phyloP scores from a whole-genome alignment of 2,888 invertebrate species.

The Scelioninae gen. 1 region DNA sequence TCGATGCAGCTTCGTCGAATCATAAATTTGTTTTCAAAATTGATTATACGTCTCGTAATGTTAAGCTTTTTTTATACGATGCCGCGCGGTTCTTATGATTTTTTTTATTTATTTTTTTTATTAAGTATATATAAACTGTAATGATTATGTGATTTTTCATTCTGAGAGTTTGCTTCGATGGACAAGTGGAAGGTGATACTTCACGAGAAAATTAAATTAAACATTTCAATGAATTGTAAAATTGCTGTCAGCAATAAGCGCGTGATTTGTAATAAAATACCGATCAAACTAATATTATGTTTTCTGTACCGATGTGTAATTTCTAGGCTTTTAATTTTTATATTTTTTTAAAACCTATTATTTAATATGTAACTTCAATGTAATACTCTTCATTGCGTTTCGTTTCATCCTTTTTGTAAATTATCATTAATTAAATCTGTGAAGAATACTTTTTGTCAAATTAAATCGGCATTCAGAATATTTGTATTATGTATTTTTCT shows the following conservation, averaged over 20 bases:
- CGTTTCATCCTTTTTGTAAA: constrained; percentile 6
- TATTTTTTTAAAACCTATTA: constrained; percentile 13
- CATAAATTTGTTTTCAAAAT: constrained; percentile 40
- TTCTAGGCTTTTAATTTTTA: constrained; percentile 24
- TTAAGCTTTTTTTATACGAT: constrained; percentile 62
- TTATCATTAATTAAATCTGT: constrained; percentile 6
- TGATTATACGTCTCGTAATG: constrained; percentile 46
- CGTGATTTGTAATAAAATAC: constrained; percentile 60
- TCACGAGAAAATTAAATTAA: constrained; percentile 19
- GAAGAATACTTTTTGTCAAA: background rate
- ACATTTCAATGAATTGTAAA: constrained; percentile 43
- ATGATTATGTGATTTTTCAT: constrained; percentile 35
- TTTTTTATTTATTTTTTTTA: constrained; percentile 7
- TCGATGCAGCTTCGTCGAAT: constrained; percentile 40
- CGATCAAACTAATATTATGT: constrained; percentile 36
- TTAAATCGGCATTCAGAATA: constrained; percentile 31
- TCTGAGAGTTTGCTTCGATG: constrained; percentile 52
- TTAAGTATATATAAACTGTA: constrained; percentile 8
- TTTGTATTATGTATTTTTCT: constrained; percentile 31
- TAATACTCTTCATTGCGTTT: constrained; percentile 12
- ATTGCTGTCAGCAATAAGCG: constrained; percentile 56
- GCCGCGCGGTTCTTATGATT: constrained; percentile 33
- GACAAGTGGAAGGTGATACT: constrained; percentile 12
- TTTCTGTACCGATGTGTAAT: constrained; percentile 43
- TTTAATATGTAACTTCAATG: constrained; percentile 5